Evolutionary conservation across 1,140 invertebrate genomes (phyloP).

Genomic region (Ceratitis capitata): DNA sequence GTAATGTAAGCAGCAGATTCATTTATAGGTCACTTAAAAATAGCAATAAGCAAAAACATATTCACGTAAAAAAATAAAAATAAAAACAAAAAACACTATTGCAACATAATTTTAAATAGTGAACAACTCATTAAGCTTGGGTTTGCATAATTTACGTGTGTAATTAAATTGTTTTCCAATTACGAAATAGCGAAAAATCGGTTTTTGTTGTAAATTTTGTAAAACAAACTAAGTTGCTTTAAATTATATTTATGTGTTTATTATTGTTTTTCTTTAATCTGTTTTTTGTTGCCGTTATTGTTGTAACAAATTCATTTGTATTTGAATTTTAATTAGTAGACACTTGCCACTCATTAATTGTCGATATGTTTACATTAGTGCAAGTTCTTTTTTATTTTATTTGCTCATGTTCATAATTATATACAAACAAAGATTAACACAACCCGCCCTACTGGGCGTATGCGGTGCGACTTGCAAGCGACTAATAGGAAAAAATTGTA

Average conservation of each 20-base stretch:
- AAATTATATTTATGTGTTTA: not conserved
- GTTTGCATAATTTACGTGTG: slow-evolving; percentile 6
- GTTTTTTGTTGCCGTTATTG: not conserved
- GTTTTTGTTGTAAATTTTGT: slow-evolving; percentile 4
- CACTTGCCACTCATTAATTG: slow-evolving; percentile 28
- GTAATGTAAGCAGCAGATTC: too few species aligned
- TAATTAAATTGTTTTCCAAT: slow-evolving; percentile 37
- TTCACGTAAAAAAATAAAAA: too few species aligned
- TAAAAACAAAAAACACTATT: not conserved
- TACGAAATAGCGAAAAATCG: slow-evolving; percentile 16
- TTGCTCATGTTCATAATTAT: slow-evolving; percentile 12
- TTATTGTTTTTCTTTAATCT: not conserved
- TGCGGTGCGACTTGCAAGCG: too few species aligned
- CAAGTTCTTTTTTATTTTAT: not conserved
- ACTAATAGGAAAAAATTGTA: too few species aligned
- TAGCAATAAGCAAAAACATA: too few species aligned
- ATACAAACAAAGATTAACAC: slow-evolving; percentile 19
- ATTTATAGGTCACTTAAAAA: too few species aligned
- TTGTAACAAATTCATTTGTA: not conserved
- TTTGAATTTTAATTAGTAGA: slow-evolving; percentile 26
- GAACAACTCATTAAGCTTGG: not conserved
- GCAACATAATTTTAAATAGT: not conserved
- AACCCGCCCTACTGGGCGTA: not conserved
- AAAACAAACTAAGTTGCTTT: slow-evolving; percentile 22
- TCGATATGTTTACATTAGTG: not conserved